These are phyloP conservation scores for Lacerta bilineata DNA, from an alignment of 2,797 vertebrate genomes.

Conservation along the genomic window DNA sequence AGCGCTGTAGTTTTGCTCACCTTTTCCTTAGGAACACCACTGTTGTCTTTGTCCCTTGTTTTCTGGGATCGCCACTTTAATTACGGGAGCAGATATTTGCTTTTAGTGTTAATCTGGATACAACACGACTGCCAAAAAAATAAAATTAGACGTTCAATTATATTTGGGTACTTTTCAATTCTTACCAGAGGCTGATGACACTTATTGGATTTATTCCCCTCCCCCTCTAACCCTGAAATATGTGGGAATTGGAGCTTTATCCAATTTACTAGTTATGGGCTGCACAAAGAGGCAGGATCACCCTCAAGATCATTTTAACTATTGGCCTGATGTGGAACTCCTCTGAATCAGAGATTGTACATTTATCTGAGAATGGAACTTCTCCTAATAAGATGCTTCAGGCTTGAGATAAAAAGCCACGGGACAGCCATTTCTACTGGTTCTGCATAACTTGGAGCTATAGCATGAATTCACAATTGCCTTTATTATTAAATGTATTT, in stretches of 20 bases:
- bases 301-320: constrained; percentile 36
- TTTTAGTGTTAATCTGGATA: constrained; percentile 26
- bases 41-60: not conserved
- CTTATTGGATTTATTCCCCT: not conserved
- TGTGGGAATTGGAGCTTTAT: constrained; percentile 30
- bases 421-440: not conserved
- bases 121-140: constrained; percentile 7
- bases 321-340: not conserved
- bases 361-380: constrained; percentile 37
- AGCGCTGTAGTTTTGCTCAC: not conserved
- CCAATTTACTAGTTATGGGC: constrained; percentile 11
- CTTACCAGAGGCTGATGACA: constrained; percentile 5
- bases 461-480: not conserved
- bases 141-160: constrained; percentile 26
- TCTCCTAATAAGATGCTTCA: constrained; percentile 32
- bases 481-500: constrained; percentile 22
- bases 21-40: not conserved
- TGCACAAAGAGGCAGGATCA: constrained; percentile 13
- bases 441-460: not conserved
- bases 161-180: constrained; percentile 24
- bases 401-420: not conserved
- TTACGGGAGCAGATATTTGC: not conserved
- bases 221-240: constrained; percentile 45
- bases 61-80: not conserved
- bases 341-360: constrained; percentile 30